Evolutionary conservation across 2,797 vertebrate genomes (phyloP), one percentile per base, ranked within the genome.

Genomic region (Bothrops alternatus): DNA sequence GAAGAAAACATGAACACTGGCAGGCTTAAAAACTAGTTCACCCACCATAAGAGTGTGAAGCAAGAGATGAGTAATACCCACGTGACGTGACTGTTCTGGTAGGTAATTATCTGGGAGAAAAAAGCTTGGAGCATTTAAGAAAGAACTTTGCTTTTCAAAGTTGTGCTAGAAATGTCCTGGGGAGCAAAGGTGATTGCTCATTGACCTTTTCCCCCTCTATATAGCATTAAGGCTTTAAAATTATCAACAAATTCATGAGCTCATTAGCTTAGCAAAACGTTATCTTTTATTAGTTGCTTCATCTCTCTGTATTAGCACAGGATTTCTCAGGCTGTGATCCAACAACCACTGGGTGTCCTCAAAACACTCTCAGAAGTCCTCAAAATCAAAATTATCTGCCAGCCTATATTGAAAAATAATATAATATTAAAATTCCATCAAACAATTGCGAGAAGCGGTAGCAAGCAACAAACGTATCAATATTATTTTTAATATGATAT

Each of bases 81-180:
- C 16, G 58, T 73, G 78, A 32, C 93, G 58, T 73, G 78, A 32
- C 93, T 65, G 2, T 92, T 96, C 92, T 20, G 14, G 56, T 86
- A 61, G 85, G 37, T 26, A 87, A 93, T 91, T 63, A 3, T 90
- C 89, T 91, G 73, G 89, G 73, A 91, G 56, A 90, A n/a, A n/a
- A 25, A 82, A 82, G 50, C 25, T 53, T 37, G 23, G n/a, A 63
- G 90, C 86, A 88, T 82, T 69, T 47, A 20, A 50, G 50, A 20
- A 78, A 82, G 55, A 37, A 90, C 53, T 73, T 91, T 91, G 57
- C 42, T 10, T 12, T 93, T 60, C 56, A n/a, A 42, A 82, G 69
- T 90, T 78, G 32, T 28, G 53, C 26, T 69, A 26, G 65, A 78
- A 82, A 7, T 0, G 56, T 60, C 32, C 42, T 78, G 57, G 63